phyloP scores from a whole-genome alignment of 30 jellyfish, hydroid and myxozoan genomes.

The Aurelia sp. region DNA sequence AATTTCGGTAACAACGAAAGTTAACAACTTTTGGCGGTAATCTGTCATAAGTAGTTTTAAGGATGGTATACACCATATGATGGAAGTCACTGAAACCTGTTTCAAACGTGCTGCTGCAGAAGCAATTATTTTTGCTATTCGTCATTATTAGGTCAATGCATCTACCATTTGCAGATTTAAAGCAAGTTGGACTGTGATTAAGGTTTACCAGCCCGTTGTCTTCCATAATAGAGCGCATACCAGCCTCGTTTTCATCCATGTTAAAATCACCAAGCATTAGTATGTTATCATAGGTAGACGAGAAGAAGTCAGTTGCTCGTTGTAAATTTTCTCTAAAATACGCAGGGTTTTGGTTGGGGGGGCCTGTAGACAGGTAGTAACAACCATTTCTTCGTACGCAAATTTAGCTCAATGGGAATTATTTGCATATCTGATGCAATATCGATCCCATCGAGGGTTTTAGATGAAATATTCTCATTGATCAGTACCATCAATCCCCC shows the following conservation, averaged over 20 bases:
- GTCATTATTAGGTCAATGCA: slow-evolving; percentile 27
- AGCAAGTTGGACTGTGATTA: background rate
- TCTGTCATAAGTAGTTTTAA: slow-evolving; percentile 9
- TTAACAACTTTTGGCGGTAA: no score
- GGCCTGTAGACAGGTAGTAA: slow-evolving; percentile 3
- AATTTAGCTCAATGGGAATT: background rate
- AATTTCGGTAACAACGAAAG: no score
- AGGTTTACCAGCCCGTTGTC: background rate
- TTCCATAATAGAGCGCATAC: no score
- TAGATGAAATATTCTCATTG: background rate
- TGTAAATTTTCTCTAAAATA: slow-evolving; percentile 8
- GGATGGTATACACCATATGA: slow-evolving; percentile 42
- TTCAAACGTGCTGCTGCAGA: slow-evolving; percentile 6
- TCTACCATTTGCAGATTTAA: slow-evolving; percentile 4
- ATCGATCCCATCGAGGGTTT: background rate
- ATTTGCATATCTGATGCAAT: background rate
- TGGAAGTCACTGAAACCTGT: slow-evolving; percentile 45
- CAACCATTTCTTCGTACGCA: background rate
- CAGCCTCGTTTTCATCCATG: no score
- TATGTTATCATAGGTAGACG: no score
- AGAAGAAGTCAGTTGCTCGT: background rate
- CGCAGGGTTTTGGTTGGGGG: slow-evolving; percentile 10
- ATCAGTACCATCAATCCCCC: background rate
- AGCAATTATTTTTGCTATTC: background rate
- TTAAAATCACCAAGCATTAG: no score